Percentiles rank a stretch among this genome's conserved stretches.
Conservation (phyloP, 1,140 invertebrate genomes). For the Helicorthomorpha holstii region DNA sequence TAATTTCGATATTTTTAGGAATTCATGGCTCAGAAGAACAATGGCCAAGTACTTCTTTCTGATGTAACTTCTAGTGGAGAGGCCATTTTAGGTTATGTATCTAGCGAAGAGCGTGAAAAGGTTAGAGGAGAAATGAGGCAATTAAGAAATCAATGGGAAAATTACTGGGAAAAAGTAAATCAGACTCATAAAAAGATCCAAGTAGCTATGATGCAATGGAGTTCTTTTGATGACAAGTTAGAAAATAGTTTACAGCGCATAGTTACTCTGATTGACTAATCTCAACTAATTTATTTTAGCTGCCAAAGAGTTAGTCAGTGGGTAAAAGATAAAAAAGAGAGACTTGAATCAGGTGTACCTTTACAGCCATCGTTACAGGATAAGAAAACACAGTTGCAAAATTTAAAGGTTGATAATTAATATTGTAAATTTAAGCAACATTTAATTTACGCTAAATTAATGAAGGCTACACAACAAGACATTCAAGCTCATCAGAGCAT, state of each 20-base stretch:
- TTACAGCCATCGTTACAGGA: slow-evolving; percentile 57
- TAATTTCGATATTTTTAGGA: too few relatives aligned
- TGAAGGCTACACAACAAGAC: slow-evolving; percentile 61
- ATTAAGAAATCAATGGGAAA: slow-evolving; percentile 64
- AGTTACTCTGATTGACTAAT: not conserved
- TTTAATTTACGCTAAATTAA: too few relatives aligned
- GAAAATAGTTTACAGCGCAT: not conserved
- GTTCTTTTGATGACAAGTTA: slow-evolving; percentile 60
- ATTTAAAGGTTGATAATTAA: slow-evolving; percentile 33
- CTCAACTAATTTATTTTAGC: slow-evolving; percentile 25
- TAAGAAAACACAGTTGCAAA: slow-evolving; percentile 65
- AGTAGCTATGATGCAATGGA: slow-evolving; percentile 64
- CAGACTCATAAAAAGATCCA: slow-evolving; percentile 69
- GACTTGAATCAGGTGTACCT: slow-evolving; percentile 41
- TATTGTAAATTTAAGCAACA: not conserved
- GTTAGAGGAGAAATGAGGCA: slow-evolving; percentile 63
- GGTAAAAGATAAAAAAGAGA: slow-evolving; percentile 51
- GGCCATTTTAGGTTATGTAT: slow-evolving; percentile 66
- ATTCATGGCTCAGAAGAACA: slow-evolving; percentile 28
- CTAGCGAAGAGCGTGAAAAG: slow-evolving; percentile 62
- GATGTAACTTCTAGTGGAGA: slow-evolving; percentile 69
- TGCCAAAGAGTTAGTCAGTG: slow-evolving; percentile 60
- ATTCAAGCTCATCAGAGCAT: slow-evolving; percentile 59
- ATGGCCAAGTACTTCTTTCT: slow-evolving; percentile 57
- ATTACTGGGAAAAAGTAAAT: slow-evolving; percentile 63